phyloP scores from a whole-genome alignment of 1,140 invertebrate genomes.

The Drosophila sproati region DNA sequence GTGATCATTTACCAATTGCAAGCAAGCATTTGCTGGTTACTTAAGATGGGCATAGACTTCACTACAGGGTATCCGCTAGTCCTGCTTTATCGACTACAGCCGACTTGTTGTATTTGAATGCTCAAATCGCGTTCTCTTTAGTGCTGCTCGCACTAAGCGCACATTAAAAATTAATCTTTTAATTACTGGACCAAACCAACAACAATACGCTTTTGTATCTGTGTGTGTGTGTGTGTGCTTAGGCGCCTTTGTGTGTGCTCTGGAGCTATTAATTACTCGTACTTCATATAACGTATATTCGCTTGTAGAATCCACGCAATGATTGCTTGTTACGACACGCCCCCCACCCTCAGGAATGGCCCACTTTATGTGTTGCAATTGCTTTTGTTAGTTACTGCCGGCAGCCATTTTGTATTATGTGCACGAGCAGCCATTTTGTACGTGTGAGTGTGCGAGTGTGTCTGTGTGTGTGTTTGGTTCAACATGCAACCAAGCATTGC shows the following conservation, averaged over 20 bases:
- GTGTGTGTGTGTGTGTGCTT: constrained; percentile 18
- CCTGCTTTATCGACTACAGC: too few relatives aligned
- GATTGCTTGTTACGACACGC: constrained; percentile 9
- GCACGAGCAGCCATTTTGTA: constrained; percentile 49
- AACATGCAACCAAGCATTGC: not conserved
- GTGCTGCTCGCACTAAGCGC: constrained; percentile 50
- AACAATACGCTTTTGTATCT: constrained; percentile 12
- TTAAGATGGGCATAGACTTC: too few relatives aligned
- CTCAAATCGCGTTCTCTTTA: constrained; percentile 6
- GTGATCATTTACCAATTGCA: too few relatives aligned
- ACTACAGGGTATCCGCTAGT: too few relatives aligned
- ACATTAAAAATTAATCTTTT: constrained; percentile 80
- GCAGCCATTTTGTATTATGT: constrained; percentile 29
- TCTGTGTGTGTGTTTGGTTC: not conserved
- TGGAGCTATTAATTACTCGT: constrained; percentile 45
- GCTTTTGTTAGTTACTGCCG: constrained; percentile 20
- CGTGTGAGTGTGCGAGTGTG: not conserved
- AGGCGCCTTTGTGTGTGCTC: constrained; percentile 20
- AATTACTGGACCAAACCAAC: constrained; percentile 59
- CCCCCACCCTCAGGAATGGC: not conserved
- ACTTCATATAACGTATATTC: constrained; percentile 23
- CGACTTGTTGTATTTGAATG: not conserved
- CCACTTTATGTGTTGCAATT: constrained; percentile 14
- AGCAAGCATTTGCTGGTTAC: too few relatives aligned
- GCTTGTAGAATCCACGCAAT: constrained; percentile 14